Conservation (phyloP, 2,113 vertebrate species). For the Clarias gariepinus region DNA sequence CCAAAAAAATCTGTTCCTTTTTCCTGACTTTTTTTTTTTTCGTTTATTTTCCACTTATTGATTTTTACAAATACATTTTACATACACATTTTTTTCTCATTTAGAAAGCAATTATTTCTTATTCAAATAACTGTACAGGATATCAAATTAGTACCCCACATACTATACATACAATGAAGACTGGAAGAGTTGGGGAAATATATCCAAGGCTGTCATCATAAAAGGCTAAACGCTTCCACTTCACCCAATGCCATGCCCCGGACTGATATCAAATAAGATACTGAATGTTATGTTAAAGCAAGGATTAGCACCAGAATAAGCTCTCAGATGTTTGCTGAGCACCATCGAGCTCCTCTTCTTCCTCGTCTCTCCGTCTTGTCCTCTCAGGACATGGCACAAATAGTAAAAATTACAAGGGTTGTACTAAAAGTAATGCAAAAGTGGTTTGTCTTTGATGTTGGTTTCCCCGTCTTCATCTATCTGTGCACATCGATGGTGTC, state of each 20-base stretch:
- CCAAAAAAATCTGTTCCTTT: neutral
- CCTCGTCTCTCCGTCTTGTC: slow-evolving; percentile 5
- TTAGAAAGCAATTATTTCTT: slow-evolving; percentile 60
- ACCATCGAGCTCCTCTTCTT: slow-evolving; percentile 31
- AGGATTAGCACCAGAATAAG: slow-evolving; percentile 27
- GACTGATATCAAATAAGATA: neutral
- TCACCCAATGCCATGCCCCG: neutral
- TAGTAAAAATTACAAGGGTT: neutral
- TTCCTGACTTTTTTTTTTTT: slow-evolving; percentile 59
- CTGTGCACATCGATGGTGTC: no score
- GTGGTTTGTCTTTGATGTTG: no score
- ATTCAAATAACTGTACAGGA: slow-evolving; percentile 72
- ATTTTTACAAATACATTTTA: slow-evolving; percentile 54
- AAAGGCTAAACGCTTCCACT: neutral
- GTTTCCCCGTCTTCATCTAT: no score
- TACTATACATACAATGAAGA: slow-evolving; percentile 63
- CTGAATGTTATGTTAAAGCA: slow-evolving; percentile 1
- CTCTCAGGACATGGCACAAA: slow-evolving; percentile 27
- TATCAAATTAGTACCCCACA: slow-evolving; percentile 69
- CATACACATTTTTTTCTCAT: slow-evolving; percentile 60
- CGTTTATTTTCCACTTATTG: slow-evolving; percentile 34
- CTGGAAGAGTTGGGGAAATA: slow-evolving; percentile 34
- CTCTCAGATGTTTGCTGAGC: slow-evolving; percentile 7
- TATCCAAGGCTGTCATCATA: neutral
- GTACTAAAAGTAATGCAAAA: no score